Evolutionary conservation across 1,140 invertebrate genomes (phyloP), one percentile per base, ranked within the genome.

Genomic region (Palaemon carinicauda): DNA sequence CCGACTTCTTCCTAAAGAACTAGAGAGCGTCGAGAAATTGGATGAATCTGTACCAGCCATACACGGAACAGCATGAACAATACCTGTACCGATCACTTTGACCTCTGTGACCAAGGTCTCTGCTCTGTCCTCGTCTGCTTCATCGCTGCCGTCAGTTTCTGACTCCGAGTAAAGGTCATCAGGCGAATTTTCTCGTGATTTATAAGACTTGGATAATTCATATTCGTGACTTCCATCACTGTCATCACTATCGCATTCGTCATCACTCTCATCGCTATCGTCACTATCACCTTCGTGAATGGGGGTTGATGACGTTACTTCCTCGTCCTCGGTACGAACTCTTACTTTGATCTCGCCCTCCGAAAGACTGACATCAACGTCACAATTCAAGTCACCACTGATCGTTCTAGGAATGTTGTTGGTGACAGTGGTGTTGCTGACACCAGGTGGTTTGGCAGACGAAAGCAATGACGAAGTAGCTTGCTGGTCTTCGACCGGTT

Each of bases 341-440:
- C 74, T 52, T 19, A 84, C 53, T 33, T 84, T 80, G 5, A 87
- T 74, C 71, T 87, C 85, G 5, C 78, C 85, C 52, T 81, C 85
- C 3, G 85, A 56, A 12, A 87, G 65, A 74, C 51, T 54, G 14
- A 87, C 79, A 12, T 87, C 85, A 17, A 85, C 75, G 33, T 85
- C 74, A 65, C 80, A 82, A 29, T 82, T 82, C 10, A 82, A 51
- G 69, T 82, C 60, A 19, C 56, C 77, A 51, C 50, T 71, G 3
- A 78, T 78, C 54, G 83, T 71, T 21, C 84, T 69, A 9, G 84
- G 74, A 21, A 71, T 29, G 77, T 53, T 54, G 53, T 50, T 60
- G 29, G 31, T n/a, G 53, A 24, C 29, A 15, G 83, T 10, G 56
- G 24, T 60, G 29, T 54, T 69, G 19, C 50, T 27, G 15, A 4